These are phyloP conservation scores for Ciconia boyciana DNA, from an alignment of 2,113 vertebrate species.

Conservation along the genomic window DNA sequence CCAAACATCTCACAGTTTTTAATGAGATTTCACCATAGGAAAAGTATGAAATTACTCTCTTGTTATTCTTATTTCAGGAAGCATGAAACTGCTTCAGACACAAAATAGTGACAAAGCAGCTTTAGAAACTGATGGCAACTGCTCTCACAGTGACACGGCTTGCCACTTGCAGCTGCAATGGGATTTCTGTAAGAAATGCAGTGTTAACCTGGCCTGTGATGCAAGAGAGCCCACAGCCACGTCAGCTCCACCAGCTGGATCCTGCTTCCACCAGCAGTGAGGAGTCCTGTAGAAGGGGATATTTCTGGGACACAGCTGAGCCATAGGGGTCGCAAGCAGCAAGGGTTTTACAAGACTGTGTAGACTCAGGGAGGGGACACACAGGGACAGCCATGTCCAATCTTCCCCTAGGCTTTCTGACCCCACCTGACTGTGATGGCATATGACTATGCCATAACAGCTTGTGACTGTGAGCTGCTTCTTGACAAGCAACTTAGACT, in stretches of 20 bases:
- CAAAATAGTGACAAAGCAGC: not conserved
- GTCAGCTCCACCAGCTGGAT: not conserved
- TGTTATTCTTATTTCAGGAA: conserved; percentile 15
- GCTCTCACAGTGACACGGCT: not conserved
- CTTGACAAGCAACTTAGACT: not conserved
- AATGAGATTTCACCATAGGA: not conserved
- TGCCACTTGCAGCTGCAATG: not conserved
- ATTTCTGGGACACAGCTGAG: not conserved
- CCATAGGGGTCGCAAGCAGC: not conserved
- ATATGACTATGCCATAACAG: accelerated
- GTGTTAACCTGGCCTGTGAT: not conserved
- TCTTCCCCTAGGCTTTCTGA: not conserved
- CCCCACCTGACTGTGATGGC: not conserved
- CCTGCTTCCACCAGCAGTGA: not conserved
- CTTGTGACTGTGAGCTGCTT: not conserved
- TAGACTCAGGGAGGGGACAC: too few species aligned
- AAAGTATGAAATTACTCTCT: not conserved
- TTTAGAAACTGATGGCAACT: not conserved
- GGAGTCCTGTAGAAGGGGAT: not conserved
- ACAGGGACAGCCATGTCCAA: accelerated
- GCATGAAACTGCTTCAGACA: not conserved
- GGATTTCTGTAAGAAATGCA: not conserved
- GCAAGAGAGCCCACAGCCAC: not conserved
- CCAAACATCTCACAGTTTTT: not conserved
- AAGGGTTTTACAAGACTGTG: not conserved